Evolutionary conservation across 2,113 vertebrate species (phyloP), one percentile per base, ranked within the genome.

Genomic region (Microcebus jonahi): DNA sequence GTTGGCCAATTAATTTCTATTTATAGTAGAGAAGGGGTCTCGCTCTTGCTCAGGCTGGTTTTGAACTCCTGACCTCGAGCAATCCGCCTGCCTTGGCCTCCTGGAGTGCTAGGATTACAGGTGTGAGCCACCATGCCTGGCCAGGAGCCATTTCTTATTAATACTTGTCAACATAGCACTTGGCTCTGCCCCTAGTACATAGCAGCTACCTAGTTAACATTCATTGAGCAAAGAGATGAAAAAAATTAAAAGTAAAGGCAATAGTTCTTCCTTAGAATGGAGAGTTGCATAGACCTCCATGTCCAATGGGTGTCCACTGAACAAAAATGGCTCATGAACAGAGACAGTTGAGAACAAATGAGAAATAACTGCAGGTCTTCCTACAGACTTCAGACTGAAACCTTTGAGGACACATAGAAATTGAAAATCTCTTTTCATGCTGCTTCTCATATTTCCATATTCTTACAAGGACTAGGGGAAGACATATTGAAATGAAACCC

Each of bases 401-500:
- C 55, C 29, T 73, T 36, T 50, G 83, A 86, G 59, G 94, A 87
- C 9, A 39, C 68, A 71, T 3, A 45, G 70, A 96, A 89, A 90
- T 13, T 36, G 50, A 50, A 96, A 88, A 88, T 87, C 12, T 55
- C 31, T 90, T 91, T 94, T 59, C 31, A 48, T 87, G 68, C 75
- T 91, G 92, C 42, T 95, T 57, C 50, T 90, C 39, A 25, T 75
- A 71, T 89, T 91, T 95, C 87, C 13, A 63, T 53, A 70, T 13
- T 92, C 68, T 45, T 88, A 23, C 42, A 82, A 82, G 76, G 67
- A 18, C 80, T 73, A 14, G 57, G 82, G 71, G 71, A 73, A 96
- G 93, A 82, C 0, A 8, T 94, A 71, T 55, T 97, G 91, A 97
- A 94, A 96, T 45, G 31, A 92, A 94, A 97, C 77, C 80, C 87